Base-by-base conservation (phyloP, 2,888 invertebrate genomes). In the Ormyrus pomaceus region DNA sequence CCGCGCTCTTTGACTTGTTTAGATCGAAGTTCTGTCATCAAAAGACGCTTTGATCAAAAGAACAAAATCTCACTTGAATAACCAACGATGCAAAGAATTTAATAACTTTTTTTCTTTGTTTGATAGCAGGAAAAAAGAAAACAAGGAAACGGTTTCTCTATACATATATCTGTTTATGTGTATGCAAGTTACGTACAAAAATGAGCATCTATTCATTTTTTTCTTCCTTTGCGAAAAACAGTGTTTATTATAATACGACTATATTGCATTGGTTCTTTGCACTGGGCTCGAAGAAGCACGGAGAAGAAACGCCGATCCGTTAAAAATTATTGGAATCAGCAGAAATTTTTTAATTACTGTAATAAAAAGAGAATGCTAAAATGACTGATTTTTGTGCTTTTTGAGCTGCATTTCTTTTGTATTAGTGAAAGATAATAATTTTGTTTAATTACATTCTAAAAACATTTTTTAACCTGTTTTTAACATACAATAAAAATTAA, bases 251-350 rank as follows among this genome's bases (percentile, higher is more conserved):
- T 64, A 34, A 34, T 34, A 34, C 34, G 34, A 68, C 71, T 72
- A 56, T 72, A 56, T 72, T 76, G 68, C 48, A 80, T 80, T 76
- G 62, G 68, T 76, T 80, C 62, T 76, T 70, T 68, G 65, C 70
- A 50, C 71, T 61, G 56, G 34, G 55, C 58, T 56, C 19, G 34
- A 10, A 55, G 55, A 45, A 78, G 66, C 53, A 13, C 61, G 10
- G 46, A 56, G 10, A 50, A 71, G 56, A 77, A 71, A 65, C 65
- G 50, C 64, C 10, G 9, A 51, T 64, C 70, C 64, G 50, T 74
- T 70, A 3, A 70, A 74, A 65, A 58, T 56, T 10, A 51, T 34
- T 66, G 50, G 51, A 65, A 65, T 34, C n/a, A 58, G 50, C 58
- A 11, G 10, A 34, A 34, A 34, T 34, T 34, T 34, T 34, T 34